Base-by-base conservation (phyloP, 2,797 vertebrate species). In the Bovichtus variegatus region DNA sequence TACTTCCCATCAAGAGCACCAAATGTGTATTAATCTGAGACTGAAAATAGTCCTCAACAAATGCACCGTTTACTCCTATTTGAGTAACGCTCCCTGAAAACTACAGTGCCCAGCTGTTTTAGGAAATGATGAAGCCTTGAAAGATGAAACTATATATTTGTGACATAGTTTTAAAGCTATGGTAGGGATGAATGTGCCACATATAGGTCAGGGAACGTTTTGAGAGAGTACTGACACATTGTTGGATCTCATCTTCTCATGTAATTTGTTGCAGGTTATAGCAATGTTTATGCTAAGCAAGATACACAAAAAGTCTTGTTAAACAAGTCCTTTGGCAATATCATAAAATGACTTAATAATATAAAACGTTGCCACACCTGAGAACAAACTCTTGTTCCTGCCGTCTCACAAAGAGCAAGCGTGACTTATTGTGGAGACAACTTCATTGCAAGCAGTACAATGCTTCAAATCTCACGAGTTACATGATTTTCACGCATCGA, bases 21-120 rank as follows among this genome's bases (percentile, higher is more conserved):
- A 51, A 50, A 34, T 25, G 36, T 74, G 51, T 43, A 40, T 63
- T 41, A 25, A 57, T 50, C 44, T 2, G 2, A 11, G 4, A 10
- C 57, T 51, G 55, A 31, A 61, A 51, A 51, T 40, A 63, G 36
- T 34, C 13, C 12, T n/a, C 23, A 25, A 65, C 6, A 64, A 57
- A 76, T 11, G 10, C 34, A 27, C 21, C 1, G 1, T n/a, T 50
- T 49, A n/a, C 34, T 27, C 54, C n/a, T 11, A 38, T n/a, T 38
- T 27, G 7, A 27, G 23, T 5, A 49, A 15, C 13, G 5, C 49
- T 58, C 58, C 2, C 9, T 34, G n/a, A 57, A 47, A 58, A 36
- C 9, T 19, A 9, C 41, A 18, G 10, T 13, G 21, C 19, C 19
- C 46, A 4, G 2, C 25, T 62, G 59, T 46, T 55, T 9, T n/a